Percentiles rank a stretch among this genome's conserved stretches.
Evolutionary conservation across 2,797 vertebrate species (phyloP).

Genomic region (Falco cherrug): DNA sequence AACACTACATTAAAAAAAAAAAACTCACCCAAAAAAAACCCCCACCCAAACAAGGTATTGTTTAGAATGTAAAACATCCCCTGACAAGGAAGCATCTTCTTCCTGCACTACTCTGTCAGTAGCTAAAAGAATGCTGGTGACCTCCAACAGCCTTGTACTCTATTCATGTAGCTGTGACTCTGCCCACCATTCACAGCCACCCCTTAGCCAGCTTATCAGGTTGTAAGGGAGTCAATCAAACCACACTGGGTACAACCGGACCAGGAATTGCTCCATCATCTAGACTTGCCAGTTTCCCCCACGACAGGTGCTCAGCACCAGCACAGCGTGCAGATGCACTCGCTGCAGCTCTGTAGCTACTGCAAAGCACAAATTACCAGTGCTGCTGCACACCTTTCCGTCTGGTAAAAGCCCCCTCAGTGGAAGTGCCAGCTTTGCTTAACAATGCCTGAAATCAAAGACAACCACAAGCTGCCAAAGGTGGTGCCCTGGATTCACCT

Average conservation of each 20-base stretch:
- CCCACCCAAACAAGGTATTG: not conserved
- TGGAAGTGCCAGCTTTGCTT: not conserved
- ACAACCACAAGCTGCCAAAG: not conserved
- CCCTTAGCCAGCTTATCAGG: not conserved
- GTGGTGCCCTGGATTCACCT: not conserved
- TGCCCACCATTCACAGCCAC: not conserved
- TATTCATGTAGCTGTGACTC: not conserved
- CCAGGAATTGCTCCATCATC: accelerated
- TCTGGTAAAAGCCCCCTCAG: not conserved
- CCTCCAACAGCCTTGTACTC: not conserved
- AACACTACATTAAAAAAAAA: not conserved
- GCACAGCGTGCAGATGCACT: accelerated
- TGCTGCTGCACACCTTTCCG: not conserved
- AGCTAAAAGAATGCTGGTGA: not conserved
- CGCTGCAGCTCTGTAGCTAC: not conserved
- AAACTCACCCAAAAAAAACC: too few species aligned
- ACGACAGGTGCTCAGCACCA: not conserved
- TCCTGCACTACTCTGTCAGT: too few species aligned
- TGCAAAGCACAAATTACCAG: not conserved
- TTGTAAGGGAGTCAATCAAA: not conserved
- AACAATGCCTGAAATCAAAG: not conserved
- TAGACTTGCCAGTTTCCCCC: not conserved
- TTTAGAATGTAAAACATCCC: not conserved
- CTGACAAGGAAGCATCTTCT: not conserved
- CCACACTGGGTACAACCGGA: not conserved